Percentiles rank a stretch among this genome's conserved stretches.
Conservation (phyloP, 2,113 vertebrate species). For the Hipposideros armiger region DNA sequence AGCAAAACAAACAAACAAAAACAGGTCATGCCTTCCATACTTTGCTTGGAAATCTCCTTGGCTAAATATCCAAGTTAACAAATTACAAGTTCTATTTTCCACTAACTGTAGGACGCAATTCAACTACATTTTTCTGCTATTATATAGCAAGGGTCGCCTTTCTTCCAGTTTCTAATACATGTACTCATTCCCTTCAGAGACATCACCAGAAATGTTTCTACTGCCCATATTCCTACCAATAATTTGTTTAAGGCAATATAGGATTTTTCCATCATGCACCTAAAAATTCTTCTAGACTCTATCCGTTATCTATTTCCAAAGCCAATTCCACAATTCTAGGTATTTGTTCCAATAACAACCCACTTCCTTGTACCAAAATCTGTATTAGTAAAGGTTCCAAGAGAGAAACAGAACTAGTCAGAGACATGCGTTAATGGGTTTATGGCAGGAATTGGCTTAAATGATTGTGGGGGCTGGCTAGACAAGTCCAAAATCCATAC, state of each 20-base stretch:
- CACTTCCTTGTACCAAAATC: neutral
- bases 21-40: neutral
- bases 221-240: neutral
- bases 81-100: neutral
- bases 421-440: neutral
- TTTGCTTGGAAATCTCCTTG: conserved; percentile 8
- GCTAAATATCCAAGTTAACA: neutral
- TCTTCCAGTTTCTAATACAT: neutral
- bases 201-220: neutral
- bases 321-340: neutral
- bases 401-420: neutral
- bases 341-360: neutral
- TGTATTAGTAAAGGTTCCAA: neutral
- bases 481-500: neutral
- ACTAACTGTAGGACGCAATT: neutral
- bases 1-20: neutral
- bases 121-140: neutral
- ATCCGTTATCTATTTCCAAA: neutral
- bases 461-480: neutral
- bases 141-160: neutral
- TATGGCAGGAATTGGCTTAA: neutral
- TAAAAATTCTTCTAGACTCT: neutral
- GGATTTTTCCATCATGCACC: neutral
- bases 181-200: neutral
- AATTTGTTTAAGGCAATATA: neutral